phyloP scores from a whole-genome alignment of 2,113 vertebrate genomes.

The Microtus oregoni region DNA sequence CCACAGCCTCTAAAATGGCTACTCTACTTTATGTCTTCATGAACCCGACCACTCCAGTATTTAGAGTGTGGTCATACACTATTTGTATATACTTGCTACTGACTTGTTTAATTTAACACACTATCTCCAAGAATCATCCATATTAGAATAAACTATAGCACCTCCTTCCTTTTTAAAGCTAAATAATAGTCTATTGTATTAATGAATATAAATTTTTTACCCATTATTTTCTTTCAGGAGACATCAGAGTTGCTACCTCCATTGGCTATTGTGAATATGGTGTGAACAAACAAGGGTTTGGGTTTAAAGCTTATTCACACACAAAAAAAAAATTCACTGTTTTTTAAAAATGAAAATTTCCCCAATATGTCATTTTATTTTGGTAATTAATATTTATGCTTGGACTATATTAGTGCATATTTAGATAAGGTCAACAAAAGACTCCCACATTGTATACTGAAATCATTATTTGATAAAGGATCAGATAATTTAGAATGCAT shows the following conservation, averaged over 20 bases:
- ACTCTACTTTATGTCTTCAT: not conserved
- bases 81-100: not conserved
- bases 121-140: not conserved
- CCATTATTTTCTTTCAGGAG: not conserved
- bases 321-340: not conserved
- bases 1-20: not conserved
- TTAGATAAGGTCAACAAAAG: constrained; percentile 19
- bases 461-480: constrained; percentile 24
- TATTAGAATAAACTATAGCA: not conserved
- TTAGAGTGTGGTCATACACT: not conserved
- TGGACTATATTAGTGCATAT: not conserved
- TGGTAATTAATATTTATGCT: not conserved
- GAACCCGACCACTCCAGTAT: not conserved
- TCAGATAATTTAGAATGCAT: constrained; percentile 12
- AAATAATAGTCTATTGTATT: not conserved
- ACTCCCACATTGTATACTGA: not conserved
- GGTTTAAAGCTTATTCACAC: not conserved
- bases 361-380: not conserved
- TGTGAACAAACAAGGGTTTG: not conserved
- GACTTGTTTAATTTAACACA: not conserved
- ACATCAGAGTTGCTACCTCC: not conserved
- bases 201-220: not conserved
- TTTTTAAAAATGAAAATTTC: constrained; percentile 9
- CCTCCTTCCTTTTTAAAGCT: not conserved
- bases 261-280: not conserved